Evolutionary conservation across 2,888 invertebrate genomes (phyloP).

Genomic region (Margaritifera margaritifera): DNA sequence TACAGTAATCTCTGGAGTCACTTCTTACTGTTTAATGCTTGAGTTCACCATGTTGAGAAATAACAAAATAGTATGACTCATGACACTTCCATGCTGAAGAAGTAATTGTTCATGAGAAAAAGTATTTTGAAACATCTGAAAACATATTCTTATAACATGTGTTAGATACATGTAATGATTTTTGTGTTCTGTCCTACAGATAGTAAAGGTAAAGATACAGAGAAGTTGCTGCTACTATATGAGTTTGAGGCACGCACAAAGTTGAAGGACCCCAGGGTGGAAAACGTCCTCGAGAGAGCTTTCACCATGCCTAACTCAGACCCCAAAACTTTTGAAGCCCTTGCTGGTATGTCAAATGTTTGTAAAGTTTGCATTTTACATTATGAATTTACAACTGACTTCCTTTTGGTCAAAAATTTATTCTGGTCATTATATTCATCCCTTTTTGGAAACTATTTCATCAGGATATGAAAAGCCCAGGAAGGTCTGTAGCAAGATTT

Average conservation of each 20-base stretch:
- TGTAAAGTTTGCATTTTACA: not conserved
- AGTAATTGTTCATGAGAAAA: too few species aligned
- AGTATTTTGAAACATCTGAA: too few species aligned
- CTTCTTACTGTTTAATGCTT: too few species aligned
- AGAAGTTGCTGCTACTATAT: conserved; percentile 63
- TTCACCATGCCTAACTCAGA: conserved; percentile 61
- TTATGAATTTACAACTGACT: not conserved
- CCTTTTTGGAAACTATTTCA: not conserved
- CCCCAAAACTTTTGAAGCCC: conserved; percentile 67
- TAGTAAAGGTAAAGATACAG: conserved; percentile 40
- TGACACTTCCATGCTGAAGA: too few species aligned
- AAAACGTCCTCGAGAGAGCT: conserved; percentile 62
- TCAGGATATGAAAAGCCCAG: not conserved
- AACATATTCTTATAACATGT: too few species aligned
- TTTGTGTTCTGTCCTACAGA: conserved; percentile 5
- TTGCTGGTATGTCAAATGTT: conserved; percentile 56
- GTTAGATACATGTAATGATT: not conserved
- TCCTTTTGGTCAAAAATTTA: not conserved
- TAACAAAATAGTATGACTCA: too few species aligned
- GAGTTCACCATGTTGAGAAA: too few species aligned
- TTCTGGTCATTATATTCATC: not conserved
- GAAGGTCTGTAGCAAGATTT: too few species aligned
- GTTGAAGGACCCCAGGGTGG: conserved; percentile 58
- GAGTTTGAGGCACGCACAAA: conserved; percentile 67
- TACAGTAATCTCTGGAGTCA: too few species aligned